Evolutionary conservation across 1,140 invertebrate species (phyloP).

Genomic region (Riptortus pedestris): DNA sequence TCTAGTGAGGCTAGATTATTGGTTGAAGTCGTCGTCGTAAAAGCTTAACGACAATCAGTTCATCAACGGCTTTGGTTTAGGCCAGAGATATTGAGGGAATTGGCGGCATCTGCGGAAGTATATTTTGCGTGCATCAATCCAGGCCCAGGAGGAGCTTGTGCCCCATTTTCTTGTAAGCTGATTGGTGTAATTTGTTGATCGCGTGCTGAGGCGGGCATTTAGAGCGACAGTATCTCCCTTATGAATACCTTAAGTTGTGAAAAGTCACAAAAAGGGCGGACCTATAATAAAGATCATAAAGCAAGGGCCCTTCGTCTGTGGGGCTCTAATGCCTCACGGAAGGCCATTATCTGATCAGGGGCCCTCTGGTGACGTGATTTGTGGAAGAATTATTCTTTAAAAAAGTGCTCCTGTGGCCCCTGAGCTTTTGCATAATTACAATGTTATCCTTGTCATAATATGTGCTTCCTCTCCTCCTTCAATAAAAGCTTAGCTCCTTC

Average conservation of each 20-base stretch:
- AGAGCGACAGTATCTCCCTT: conserved; percentile 15
- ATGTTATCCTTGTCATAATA: neutral
- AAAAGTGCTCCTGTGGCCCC: neutral
- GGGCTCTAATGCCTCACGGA: neutral
- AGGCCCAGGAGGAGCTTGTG: no score
- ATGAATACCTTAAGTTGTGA: conserved; percentile 12
- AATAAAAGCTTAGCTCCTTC: no score
- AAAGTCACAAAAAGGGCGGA: conserved; percentile 7
- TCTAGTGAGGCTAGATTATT: no score
- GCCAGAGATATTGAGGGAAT: no score
- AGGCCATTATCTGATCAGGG: neutral
- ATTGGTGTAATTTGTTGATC: conserved; percentile 21
- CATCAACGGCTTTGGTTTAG: no score
- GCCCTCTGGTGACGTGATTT: neutral
- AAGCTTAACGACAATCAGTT: no score
- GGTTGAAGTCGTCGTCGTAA: no score
- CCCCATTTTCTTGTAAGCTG: neutral
- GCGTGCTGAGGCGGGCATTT: conserved; percentile 13
- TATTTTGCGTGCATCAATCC: neutral
- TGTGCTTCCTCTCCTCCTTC: neutral
- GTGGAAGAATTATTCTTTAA: neutral
- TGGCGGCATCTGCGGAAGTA: neutral
- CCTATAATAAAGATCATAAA: conserved; percentile 15
- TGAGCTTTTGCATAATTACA: neutral
- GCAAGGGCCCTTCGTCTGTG: neutral